Base-by-base conservation (phyloP, 2,888 invertebrate genomes). In the Erebia epiphron region DNA sequence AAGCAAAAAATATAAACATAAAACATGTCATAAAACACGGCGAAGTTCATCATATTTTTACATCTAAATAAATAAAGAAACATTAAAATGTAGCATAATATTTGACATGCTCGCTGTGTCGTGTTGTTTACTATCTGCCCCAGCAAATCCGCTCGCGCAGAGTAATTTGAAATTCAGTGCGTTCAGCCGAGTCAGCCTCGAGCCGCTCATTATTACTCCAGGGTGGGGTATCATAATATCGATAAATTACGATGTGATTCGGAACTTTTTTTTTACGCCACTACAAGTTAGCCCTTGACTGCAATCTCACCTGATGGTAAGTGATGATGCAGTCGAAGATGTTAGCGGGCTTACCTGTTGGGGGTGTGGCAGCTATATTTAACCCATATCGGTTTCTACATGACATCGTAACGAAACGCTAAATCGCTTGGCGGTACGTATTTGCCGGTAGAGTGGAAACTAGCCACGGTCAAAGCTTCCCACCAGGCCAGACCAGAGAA, bases 131-230 rank as follows among this genome's bases (percentile, higher is more conserved):
- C 84, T 77, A 80, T 85, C 86, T 85, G 85, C 83, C 84, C 86
- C 88, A 83, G 88, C 87, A 83, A 84, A 84, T 86, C 83, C 81
- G 82, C 85, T 81, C 84, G 84, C 84, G 85, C 86, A 88, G 85
- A 87, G 87, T 89, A 86, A 91, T 91, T 92, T 91, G 86, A 91
- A 92, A 91, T 90, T 89, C 90, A 87, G 86, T 87, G 82, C 84
- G 82, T 83, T 80, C 84, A 80, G 87, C 82, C 82, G 83, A 82
- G 82, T 77, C 78, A 75, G 81, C 82, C 80, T 79, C 80, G 79
- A 78, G 81, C 80, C 79, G 76, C 83, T 86, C 88, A 86, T 89
- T 88, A 89, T 88, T 87, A 82, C 83, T 86, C 82, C 81, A 82
- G 73, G 70, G 71, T 72, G 73, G 54, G 73, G 13, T 49, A 11